phyloP scores from a whole-genome alignment of 2,888 invertebrate species.

The Dermolepida albohirtum region DNA sequence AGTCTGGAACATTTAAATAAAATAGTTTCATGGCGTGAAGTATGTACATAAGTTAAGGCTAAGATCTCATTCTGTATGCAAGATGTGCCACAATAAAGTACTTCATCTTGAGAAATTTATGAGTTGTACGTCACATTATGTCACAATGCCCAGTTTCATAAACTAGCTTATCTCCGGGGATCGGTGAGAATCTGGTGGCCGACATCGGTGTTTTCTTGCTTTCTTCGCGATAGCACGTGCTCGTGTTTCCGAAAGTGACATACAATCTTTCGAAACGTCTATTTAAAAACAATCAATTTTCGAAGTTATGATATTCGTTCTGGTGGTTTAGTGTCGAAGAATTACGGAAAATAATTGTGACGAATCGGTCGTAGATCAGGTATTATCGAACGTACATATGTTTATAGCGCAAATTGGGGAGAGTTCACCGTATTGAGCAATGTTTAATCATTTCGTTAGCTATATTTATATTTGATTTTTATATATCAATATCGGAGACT shows the following conservation, averaged over 20 bases:
- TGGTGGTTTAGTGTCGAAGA: no score
- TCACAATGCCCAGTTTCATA: slow-evolving; percentile 52
- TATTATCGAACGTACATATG: not conserved
- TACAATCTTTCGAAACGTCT: not conserved
- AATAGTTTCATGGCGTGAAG: not conserved
- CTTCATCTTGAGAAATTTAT: slow-evolving; percentile 41
- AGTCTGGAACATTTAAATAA: not conserved
- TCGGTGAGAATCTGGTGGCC: slow-evolving; percentile 42
- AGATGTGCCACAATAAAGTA: slow-evolving; percentile 1
- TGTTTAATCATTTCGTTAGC: no score
- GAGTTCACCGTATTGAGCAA: no score
- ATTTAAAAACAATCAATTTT: not conserved
- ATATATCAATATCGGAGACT: no score
- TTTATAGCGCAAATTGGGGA: not conserved
- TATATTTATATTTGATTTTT: no score
- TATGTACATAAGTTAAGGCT: not conserved
- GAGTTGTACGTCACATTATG: slow-evolving; percentile 52
- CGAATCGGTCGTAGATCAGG: no score
- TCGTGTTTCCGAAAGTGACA: slow-evolving; percentile 7
- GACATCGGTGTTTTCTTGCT: slow-evolving; percentile 29
- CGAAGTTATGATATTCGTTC: not conserved
- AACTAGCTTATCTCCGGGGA: slow-evolving; percentile 50
- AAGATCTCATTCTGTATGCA: slow-evolving; percentile 16
- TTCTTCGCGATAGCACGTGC: slow-evolving; percentile 47
- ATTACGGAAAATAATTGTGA: no score